Percentiles rank a stretch among this genome's conserved stretches.
Conservation (phyloP, 1,140 invertebrate genomes). For the Achatina immaculata region DNA sequence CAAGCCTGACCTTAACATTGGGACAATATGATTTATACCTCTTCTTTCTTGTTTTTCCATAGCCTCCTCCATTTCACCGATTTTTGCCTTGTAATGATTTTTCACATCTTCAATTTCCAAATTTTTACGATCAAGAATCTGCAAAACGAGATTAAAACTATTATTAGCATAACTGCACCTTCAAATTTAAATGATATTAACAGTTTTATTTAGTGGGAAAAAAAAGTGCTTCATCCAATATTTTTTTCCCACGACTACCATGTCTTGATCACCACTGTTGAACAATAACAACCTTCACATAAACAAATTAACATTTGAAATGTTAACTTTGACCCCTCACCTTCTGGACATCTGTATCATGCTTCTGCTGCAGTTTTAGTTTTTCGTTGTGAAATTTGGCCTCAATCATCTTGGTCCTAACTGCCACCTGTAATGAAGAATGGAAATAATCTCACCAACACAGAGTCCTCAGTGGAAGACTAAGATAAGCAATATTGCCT, state of each 20-base stretch:
- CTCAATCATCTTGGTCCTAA: constrained; percentile 69
- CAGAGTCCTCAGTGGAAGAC: too few relatives aligned
- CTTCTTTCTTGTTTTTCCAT: constrained; percentile 68
- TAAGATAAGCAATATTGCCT: too few relatives aligned
- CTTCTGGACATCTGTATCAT: constrained; percentile 70
- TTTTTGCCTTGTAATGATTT: constrained; percentile 64
- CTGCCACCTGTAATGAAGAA: constrained; percentile 56
- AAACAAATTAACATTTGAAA: too few relatives aligned
- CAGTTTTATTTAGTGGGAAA: neutral
- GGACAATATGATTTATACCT: constrained; percentile 58
- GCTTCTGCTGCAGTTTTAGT: constrained; percentile 68
- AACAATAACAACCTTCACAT: too few relatives aligned
- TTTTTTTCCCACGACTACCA: too few relatives aligned
- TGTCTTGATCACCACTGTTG: too few relatives aligned
- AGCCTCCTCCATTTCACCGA: constrained; percentile 66
- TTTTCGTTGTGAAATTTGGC: constrained; percentile 71
- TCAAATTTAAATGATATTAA: neutral
- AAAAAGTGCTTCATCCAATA: too few relatives aligned
- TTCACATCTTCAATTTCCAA: constrained; percentile 70
- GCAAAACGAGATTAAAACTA: constrained; percentile 24
- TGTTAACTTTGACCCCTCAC: too few relatives aligned
- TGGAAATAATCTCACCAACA: constrained; percentile 4
- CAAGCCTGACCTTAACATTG: too few relatives aligned
- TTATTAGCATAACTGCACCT: neutral
- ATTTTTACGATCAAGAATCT: constrained; percentile 71